These are phyloP conservation scores for Crenichthys baileyi DNA, from an alignment of 2,797 vertebrate genomes.

Conservation along the genomic window DNA sequence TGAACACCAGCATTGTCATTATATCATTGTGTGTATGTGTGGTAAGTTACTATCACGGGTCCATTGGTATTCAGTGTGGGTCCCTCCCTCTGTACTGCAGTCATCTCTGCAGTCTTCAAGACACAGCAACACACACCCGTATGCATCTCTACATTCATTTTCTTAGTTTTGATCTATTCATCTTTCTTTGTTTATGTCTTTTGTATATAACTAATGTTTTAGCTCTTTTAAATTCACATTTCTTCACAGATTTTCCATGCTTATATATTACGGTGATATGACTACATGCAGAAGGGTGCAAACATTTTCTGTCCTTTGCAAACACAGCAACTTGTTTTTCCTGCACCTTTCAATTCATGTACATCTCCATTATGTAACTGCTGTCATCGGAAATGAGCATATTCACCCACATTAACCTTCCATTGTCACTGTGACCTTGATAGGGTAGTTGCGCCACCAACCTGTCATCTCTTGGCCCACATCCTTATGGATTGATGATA, in stretches of 20 bases:
- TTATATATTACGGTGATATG: neutral
- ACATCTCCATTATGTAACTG: constrained; percentile 19
- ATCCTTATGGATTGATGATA: constrained; percentile 25
- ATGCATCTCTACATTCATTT: constrained; percentile 38
- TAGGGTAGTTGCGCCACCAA: constrained; percentile 34
- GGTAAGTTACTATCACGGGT: constrained; percentile 64
- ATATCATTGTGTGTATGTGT: constrained; percentile 24
- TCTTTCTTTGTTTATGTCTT: neutral
- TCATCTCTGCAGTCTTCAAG: constrained; percentile 79
- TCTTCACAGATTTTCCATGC: constrained; percentile 13
- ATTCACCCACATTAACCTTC: constrained; percentile 24
- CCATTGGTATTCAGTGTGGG: constrained; percentile 77
- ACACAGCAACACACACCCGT: constrained; percentile 61
- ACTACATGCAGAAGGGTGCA: constrained; percentile 1
- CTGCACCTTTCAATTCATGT: constrained; percentile 35
- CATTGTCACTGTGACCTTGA: constrained; percentile 66
- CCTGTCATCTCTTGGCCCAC: constrained; percentile 38
- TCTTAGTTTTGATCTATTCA: neutral
- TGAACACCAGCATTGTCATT: too few species aligned
- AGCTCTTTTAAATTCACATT: constrained; percentile 5
- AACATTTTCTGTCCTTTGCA: neutral
- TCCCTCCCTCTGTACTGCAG: constrained; percentile 75
- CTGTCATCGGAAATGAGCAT: constrained; percentile 20
- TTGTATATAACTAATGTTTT: neutral
- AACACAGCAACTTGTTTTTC: constrained; percentile 20